Percentiles rank a stretch among this genome's conserved stretches.
Conservation (phyloP, 2,888 invertebrate species). For the Chymomyza fuscimana region DNA sequence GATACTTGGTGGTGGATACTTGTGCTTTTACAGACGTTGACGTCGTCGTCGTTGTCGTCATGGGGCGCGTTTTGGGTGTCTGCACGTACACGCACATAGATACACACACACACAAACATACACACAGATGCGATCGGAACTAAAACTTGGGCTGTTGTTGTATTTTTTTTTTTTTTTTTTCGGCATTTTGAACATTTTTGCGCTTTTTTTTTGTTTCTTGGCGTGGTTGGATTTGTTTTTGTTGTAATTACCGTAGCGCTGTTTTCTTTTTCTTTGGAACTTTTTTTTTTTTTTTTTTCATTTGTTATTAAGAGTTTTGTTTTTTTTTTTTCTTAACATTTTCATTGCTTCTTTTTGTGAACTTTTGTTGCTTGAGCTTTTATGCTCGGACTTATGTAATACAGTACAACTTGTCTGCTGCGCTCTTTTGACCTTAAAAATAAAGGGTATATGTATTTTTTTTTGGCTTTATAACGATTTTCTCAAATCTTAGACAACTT, state of each 20-base stretch:
- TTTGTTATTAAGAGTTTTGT: slow-evolving; percentile 13
- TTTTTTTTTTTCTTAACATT: slow-evolving; percentile 11
- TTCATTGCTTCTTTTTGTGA: slow-evolving; percentile 14
- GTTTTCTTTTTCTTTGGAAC: slow-evolving; percentile 40
- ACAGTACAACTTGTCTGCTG: neutral
- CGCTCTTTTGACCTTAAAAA: neutral
- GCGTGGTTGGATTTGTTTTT: slow-evolving; percentile 32
- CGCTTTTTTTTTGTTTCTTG: slow-evolving; percentile 3
- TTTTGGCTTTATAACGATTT: neutral
- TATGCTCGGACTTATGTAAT: neutral
- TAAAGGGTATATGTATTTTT: neutral
- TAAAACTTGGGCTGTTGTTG: neutral
- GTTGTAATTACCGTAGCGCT: slow-evolving; percentile 54
- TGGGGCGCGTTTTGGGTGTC: slow-evolving; percentile 46
- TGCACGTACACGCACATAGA: slow-evolving; percentile 35
- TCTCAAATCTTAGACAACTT: neutral
- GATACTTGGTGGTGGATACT: slow-evolving; percentile 23
- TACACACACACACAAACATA: neutral
- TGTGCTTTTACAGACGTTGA: slow-evolving; percentile 39
- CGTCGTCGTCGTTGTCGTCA: slow-evolving; percentile 22
- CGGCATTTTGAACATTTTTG: neutral
- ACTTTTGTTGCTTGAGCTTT: neutral
- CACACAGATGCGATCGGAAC: slow-evolving; percentile 8
- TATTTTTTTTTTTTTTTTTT: neutral
- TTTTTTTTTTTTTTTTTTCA: slow-evolving; percentile 30